These are phyloP conservation scores for Dryomyza anilis DNA, from an alignment of 2,888 invertebrate genomes.

Conservation along the genomic window DNA sequence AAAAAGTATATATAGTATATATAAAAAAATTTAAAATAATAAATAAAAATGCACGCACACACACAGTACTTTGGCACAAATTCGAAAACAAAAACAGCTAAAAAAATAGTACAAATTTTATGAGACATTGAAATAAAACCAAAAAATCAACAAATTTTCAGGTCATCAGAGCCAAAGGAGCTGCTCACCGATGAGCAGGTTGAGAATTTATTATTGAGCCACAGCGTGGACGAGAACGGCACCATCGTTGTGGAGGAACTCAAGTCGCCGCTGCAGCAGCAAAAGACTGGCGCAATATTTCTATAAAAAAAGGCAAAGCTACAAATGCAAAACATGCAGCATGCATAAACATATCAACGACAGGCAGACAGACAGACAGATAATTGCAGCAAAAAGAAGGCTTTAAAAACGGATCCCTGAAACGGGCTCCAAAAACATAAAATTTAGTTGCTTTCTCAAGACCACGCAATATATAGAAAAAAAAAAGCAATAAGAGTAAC, in stretches of 20 bases:
- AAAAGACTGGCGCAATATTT: neutral
- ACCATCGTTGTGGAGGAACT: slow-evolving; percentile 54
- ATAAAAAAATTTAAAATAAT: slow-evolving; percentile 22
- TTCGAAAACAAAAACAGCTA: no score
- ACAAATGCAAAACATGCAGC: neutral
- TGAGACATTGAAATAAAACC: neutral
- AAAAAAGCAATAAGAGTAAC: no score
- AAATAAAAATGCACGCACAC: slow-evolving; percentile 27
- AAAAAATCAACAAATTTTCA: slow-evolving; percentile 37
- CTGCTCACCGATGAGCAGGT: slow-evolving; percentile 61
- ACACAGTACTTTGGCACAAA: slow-evolving; percentile 32
- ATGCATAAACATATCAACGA: neutral
- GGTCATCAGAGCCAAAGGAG: slow-evolving; percentile 59
- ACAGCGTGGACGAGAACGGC: slow-evolving; percentile 54
- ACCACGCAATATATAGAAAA: no score
- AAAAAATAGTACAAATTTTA: neutral
- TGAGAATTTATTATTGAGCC: slow-evolving; percentile 59
- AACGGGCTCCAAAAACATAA: no score
- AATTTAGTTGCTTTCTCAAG: no score
- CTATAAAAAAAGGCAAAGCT: neutral
- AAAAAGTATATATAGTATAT: slow-evolving; percentile 42
- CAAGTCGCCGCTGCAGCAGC: slow-evolving; percentile 47
- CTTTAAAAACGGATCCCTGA: no score
- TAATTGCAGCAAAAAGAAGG: neutral
- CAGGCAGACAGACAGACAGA: neutral